phyloP scores from a whole-genome alignment of 2,888 invertebrate genomes.

The Cephus spinipes region DNA sequence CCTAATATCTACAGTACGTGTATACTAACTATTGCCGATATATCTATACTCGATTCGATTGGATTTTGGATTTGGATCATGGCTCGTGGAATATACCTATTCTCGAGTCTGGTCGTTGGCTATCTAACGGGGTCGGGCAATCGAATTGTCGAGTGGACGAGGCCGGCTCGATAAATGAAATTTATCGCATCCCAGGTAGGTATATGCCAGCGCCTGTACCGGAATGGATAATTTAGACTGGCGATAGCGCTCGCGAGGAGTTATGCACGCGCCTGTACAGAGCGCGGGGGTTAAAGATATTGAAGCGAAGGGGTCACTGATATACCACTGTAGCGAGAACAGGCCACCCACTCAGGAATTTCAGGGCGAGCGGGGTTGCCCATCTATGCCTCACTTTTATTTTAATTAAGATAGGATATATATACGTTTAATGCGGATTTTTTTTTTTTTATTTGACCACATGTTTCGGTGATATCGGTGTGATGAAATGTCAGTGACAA shows the following conservation, averaged over 20 bases:
- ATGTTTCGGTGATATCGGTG: background rate
- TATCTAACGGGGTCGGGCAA: constrained; percentile 11
- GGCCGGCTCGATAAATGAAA: constrained; percentile 41
- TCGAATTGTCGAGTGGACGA: constrained; percentile 28
- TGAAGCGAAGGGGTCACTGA: background rate
- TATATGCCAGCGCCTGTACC: constrained; percentile 15
- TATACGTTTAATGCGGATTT: background rate
- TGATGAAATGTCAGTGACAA: background rate
- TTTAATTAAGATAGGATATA: background rate
- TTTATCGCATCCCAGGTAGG: constrained; percentile 37
- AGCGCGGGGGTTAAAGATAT: constrained; percentile 8
- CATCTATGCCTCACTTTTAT: background rate
- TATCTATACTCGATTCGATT: background rate
- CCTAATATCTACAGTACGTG: background rate
- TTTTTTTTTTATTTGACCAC: background rate
- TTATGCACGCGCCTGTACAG: constrained; percentile 20
- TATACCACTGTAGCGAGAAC: background rate
- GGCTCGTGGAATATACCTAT: background rate
- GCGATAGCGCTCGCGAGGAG: constrained; percentile 15
- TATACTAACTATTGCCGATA: background rate
- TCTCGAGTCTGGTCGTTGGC: background rate
- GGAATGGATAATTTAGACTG: background rate
- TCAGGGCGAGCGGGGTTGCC: background rate
- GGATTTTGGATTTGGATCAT: background rate
- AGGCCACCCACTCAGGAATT: background rate